Base-by-base conservation (phyloP, 2,113 vertebrate genomes). In the Pogona vitticeps region DNA sequence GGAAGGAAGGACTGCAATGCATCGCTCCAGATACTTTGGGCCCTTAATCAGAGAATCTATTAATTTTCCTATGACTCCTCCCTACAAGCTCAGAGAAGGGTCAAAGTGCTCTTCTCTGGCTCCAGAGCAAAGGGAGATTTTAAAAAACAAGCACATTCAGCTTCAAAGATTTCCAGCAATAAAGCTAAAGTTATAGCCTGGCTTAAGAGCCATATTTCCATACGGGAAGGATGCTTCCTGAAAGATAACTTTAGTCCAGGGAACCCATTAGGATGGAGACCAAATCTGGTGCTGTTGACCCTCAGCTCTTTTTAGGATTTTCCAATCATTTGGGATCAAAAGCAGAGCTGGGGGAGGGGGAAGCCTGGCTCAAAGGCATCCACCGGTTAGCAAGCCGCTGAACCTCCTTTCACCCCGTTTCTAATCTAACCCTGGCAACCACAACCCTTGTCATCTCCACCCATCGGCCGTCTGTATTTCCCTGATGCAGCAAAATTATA, bases 1-100 rank as follows among this genome's bases (percentile, higher is more conserved):
- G n/a, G 2, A 56, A 38, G 33, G 42, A 63, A 68, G 26, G 83
- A 83, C 20, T 33, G 42, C 36, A 18, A n/a, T 70, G 79, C 76
- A 20, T 68, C 33, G 31, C 6, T 71, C 46, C 42, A 12, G 0
- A 46, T 71, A 46, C 78, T 0, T 7, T 0, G 8, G n/a, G n/a
- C n/a, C 68, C 70, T 40, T 8, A 10, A 40, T 38, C 46, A 38
- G 12, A 28, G 26, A 38, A 26, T 1, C 8, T 13, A 28, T 73
- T 23, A 12, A 59, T 36, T 38, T n/a, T n/a, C n/a, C n/a, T n/a
- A n/a, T 79, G 77, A 56, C 23, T 59, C 76, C 76, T 61, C 56
- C n/a, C 61, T 36, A 36, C 10, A 36, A 23, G 20, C 52, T 33
- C 20, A 31, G 52, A 58, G 17, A 7, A 33, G 17, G 52, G 33